phyloP scores from a whole-genome alignment of 1,140 invertebrate species.

The Scaptomyza montana region DNA sequence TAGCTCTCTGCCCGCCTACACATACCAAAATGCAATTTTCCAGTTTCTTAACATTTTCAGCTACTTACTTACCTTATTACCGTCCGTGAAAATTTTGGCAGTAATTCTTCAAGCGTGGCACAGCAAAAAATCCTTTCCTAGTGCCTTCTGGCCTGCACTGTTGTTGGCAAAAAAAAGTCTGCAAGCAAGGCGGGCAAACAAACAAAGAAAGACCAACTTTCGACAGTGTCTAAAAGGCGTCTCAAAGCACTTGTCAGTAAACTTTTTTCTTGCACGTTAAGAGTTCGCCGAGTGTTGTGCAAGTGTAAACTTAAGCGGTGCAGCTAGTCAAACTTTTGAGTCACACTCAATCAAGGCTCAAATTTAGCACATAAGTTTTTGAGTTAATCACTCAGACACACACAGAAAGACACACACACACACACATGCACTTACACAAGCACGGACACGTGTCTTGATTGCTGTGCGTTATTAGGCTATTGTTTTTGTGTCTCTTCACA shows the following conservation, averaged over 20 bases:
- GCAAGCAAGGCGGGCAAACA: neutral
- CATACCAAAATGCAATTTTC: too few relatives aligned
- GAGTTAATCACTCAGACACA: slow-evolving; percentile 6
- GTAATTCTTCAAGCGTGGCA: slow-evolving; percentile 74
- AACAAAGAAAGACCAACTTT: slow-evolving; percentile 49
- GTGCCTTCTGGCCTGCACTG: slow-evolving; percentile 5
- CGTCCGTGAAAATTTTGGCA: slow-evolving; percentile 84
- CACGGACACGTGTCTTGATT: slow-evolving; percentile 25
- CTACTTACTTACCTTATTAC: slow-evolving; percentile 78
- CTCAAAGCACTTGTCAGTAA: slow-evolving; percentile 42
- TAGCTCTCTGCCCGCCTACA: neutral
- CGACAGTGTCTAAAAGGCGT: slow-evolving; percentile 54
- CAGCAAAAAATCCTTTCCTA: slow-evolving; percentile 72
- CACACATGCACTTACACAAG: neutral
- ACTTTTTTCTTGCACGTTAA: slow-evolving; percentile 8
- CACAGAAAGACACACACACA: neutral
- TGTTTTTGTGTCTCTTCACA: slow-evolving; percentile 1
- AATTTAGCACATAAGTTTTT: slow-evolving; percentile 46
- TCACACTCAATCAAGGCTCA: slow-evolving; percentile 52
- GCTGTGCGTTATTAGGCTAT: slow-evolving; percentile 4
- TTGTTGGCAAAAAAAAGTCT: too few relatives aligned
- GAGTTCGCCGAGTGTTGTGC: too few relatives aligned
- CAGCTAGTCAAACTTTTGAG: slow-evolving; percentile 38
- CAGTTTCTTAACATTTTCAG: too few relatives aligned
- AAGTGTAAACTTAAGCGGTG: slow-evolving; percentile 24